Evolutionary conservation across 92 coral and sea anemone genomes (phyloP), one percentile per base, ranked within the genome.

Genomic region (Porites divaricata): DNA sequence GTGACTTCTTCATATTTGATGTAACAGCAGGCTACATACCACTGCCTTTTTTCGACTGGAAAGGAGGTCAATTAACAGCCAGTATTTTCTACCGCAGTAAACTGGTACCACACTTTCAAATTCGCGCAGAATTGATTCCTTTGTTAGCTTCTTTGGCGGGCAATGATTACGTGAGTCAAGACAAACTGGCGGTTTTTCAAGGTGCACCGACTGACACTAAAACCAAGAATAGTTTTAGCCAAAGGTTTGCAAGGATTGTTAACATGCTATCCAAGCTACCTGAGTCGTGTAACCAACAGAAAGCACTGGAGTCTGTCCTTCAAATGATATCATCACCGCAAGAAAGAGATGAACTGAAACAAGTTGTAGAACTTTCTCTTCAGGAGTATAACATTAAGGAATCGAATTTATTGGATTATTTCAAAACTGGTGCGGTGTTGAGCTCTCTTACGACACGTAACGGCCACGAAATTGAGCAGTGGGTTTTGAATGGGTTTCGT

Each of bases 1-100:
- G 97, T 51, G 99, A 96, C 88, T 96, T 94, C 90, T 96, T 92
- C 74, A 95, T 96, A 63, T 95, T 90, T 70, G 88, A 91, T 80
- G 77, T 96, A 67, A 88, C 72, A 74, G 85, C 86, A 62, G 99
- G 99, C 45, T 96, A 95, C 83, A 91, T 96, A 19, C 98, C 98
- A 15, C 74, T 97, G 26, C n/a, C 85, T 67, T 71, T 83, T 15
- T 75, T 92, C n/a, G 28, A 81, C 59, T 92, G 84, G 90, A 80
- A 76, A 41, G 78, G 85, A 13, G 53, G 50, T 35, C 88, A 79
- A 54, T 68, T 85, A 11, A 81, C 81, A 41, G 97, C 86, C 52
- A 74, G 77, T 14, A 49, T 91, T 66, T 95, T 84, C 87, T 82
- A 77, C 51, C 86, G 93, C 16, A 25, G 13, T 20, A 84, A 78